Evolutionary conservation across 2,888 invertebrate genomes (phyloP).

Genomic region (Chymomyza amoena): DNA sequence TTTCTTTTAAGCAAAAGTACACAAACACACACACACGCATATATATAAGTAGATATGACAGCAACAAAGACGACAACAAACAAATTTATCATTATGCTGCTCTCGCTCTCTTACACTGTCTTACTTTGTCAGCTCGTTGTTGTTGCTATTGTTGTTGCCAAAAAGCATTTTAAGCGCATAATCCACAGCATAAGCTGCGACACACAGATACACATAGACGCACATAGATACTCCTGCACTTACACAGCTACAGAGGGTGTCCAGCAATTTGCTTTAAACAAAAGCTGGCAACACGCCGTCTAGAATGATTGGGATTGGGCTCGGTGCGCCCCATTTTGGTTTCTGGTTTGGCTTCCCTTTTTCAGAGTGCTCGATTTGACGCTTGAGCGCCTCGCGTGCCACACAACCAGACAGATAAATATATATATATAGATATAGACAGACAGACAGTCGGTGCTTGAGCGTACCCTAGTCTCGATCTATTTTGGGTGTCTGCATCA

Average conservation of each 20-base stretch:
- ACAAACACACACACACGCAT: not conserved
- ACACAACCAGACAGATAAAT: not conserved
- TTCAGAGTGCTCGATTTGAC: constrained; percentile 2
- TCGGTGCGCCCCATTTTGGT: not conserved
- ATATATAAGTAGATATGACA: too few relatives aligned
- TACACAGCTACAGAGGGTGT: not conserved
- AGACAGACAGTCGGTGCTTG: not conserved
- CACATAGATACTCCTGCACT: not conserved
- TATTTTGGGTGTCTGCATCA: not conserved
- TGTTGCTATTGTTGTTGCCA: constrained; percentile 45
- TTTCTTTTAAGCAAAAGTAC: not conserved
- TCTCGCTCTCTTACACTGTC: too few relatives aligned
- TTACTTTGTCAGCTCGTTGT: too few relatives aligned
- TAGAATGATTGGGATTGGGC: not conserved
- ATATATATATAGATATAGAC: not conserved
- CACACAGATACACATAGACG: constrained; percentile 52
- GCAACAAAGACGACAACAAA: constrained; percentile 9
- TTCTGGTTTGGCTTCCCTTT: not conserved
- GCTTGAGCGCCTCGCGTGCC: constrained; percentile 1
- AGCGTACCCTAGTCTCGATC: not conserved
- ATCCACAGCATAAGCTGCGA: constrained; percentile 54
- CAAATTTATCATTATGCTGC: constrained; percentile 55
- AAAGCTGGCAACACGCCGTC: constrained; percentile 3
- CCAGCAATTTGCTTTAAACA: constrained; percentile 20
- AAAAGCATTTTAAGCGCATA: constrained; percentile 71